Percentiles rank a stretch among this genome's conserved stretches.
These are phyloP conservation scores for Hymenochirus boettgeri DNA, from an alignment of 2,113 vertebrate species.

Conservation along the genomic window DNA sequence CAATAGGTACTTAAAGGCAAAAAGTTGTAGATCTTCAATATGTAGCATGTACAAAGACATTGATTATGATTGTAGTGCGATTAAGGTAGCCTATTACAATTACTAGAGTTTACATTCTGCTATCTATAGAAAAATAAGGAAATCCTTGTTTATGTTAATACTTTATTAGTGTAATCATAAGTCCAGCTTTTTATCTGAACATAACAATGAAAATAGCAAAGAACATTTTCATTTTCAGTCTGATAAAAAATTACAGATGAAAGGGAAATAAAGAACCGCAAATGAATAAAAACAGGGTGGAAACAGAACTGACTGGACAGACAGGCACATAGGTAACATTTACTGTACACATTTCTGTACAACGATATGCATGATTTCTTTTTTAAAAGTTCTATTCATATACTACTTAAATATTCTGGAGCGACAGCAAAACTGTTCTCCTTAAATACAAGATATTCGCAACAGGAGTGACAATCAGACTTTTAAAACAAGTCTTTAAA, in stretches of 20 bases:
- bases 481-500: slow-evolving; percentile 99
- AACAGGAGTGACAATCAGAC: slow-evolving; percentile 72
- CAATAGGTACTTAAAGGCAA: too few relatives aligned
- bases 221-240: slow-evolving; percentile 72
- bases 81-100: too few relatives aligned
- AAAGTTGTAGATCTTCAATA: too few relatives aligned
- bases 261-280: slow-evolving; percentile 41
- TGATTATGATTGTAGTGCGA: too few relatives aligned
- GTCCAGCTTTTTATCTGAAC: slow-evolving; percentile 78
- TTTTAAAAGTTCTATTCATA: slow-evolving; percentile 76
- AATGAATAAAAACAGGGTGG: slow-evolving; percentile 66
- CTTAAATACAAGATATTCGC: slow-evolving; percentile 58
- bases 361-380: slow-evolving; percentile 87
- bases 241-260: slow-evolving; percentile 70
- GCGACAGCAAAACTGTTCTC: slow-evolving; percentile 58
- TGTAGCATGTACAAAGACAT: too few relatives aligned
- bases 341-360: slow-evolving; percentile 96
- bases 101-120: too few relatives aligned
- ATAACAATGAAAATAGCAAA: slow-evolving; percentile 85
- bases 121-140: too few relatives aligned
- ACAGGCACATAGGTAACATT: slow-evolving; percentile 95
- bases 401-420: slow-evolving; percentile 64
- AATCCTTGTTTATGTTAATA: slow-evolving; percentile 69
- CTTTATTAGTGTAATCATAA: slow-evolving; percentile 97
- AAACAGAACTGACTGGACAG: slow-evolving; percentile 81